phyloP scores from a whole-genome alignment of 2,113 vertebrate species.

The Ginglymostoma cirratum region DNA sequence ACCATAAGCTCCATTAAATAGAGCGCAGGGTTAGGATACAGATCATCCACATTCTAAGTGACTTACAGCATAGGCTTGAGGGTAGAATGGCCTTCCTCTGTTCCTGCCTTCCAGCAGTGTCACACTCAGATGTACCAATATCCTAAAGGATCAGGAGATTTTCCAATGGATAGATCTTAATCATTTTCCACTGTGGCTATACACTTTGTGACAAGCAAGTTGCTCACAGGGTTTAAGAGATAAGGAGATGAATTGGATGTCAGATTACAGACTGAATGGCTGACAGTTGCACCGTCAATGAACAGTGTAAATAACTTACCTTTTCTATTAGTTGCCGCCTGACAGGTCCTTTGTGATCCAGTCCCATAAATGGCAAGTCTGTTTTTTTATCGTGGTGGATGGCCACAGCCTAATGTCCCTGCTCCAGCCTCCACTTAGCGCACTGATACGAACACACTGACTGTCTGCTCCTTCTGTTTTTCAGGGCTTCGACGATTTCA shows the following conservation, averaged over 20 bases:
- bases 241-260: neutral
- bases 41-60: neutral
- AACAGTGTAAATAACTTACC: neutral
- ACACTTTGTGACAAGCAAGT: neutral
- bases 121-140: neutral
- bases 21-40: neutral
- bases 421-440: neutral
- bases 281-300: neutral
- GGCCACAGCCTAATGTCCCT: neutral
- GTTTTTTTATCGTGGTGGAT: neutral
- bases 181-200: neutral
- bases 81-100: neutral
- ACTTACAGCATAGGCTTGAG: neutral
- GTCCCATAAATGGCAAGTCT: neutral
- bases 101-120: neutral
- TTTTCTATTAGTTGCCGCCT: neutral
- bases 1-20: neutral
- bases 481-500: constrained; percentile 96
- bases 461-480: constrained; percentile 40
- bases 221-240: neutral
- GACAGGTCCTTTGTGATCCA: neutral
- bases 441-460: constrained; percentile 15
- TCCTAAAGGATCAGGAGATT: neutral
- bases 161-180: neutral
- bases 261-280: neutral